phyloP scores from a whole-genome alignment of 1,140 invertebrate genomes.

The Melitaea cinxia region DNA sequence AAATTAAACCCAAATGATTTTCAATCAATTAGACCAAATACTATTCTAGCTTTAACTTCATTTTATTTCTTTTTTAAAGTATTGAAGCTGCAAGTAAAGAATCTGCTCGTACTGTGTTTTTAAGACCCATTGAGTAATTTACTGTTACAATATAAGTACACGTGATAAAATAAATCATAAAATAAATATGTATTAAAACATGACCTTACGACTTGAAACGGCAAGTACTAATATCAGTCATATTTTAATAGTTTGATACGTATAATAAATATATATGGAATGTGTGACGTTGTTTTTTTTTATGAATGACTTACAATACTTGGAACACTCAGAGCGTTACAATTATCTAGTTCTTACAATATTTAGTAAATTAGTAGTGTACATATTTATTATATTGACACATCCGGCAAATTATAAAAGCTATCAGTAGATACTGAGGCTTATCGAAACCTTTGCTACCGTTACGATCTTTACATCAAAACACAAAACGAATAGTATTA shows the following conservation, averaged over 20 bases:
- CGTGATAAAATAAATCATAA: conserved; percentile 12
- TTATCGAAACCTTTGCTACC: conserved; percentile 37
- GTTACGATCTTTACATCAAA: conserved; percentile 26
- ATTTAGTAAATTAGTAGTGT: conserved; percentile 32
- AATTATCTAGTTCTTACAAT: conserved; percentile 31
- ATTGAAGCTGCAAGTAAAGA: background rate
- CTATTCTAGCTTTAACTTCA: background rate
- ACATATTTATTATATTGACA: conserved; percentile 28
- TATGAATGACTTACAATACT: conserved; percentile 15
- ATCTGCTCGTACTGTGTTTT: conserved; percentile 11
- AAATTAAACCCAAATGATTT: no score
- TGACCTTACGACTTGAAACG: background rate
- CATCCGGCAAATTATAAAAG: conserved; percentile 42
- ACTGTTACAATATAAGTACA: conserved; percentile 3
- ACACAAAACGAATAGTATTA: conserved; percentile 17
- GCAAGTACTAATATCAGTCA: conserved; percentile 2
- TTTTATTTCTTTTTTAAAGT: background rate
- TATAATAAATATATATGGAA: conserved; percentile 9
- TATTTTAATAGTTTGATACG: background rate
- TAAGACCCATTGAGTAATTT: conserved; percentile 14
- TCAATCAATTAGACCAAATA: no score
- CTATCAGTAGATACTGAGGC: conserved; percentile 27
- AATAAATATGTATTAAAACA: conserved; percentile 5
- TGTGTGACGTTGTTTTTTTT: conserved; percentile 5
- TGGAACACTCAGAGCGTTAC: conserved; percentile 7